A percentile compares a stretch with the other conserved stretches of the same genome.
Conservation (phyloP, 2,888 invertebrate species). For the Formica aserva region DNA sequence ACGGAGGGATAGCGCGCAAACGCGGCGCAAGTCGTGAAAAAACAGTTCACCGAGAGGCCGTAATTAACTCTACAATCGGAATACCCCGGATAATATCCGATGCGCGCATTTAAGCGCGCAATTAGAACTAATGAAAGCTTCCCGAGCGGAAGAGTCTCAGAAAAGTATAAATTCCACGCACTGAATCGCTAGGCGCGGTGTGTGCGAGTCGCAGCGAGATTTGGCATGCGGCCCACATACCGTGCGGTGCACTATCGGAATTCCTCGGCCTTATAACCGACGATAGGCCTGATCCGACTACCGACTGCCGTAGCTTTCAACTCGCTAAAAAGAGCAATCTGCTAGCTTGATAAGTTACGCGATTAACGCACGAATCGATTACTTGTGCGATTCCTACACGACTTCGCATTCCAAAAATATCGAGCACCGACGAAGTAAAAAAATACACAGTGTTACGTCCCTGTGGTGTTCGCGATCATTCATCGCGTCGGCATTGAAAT, state of each 20-base stretch:
- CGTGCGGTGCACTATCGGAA: slow-evolving; percentile 62
- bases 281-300: neutral
- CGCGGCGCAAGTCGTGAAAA: neutral
- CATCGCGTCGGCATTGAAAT: no score
- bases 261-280: slow-evolving; percentile 53
- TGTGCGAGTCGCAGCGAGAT: slow-evolving; percentile 51
- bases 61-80: slow-evolving; percentile 54
- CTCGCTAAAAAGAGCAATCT: neutral
- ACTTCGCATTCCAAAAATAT: neutral
- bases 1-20: slow-evolving; percentile 5
- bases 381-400: neutral
- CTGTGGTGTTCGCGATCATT: no score
- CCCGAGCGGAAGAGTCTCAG: slow-evolving; percentile 9
- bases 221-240: slow-evolving; percentile 70
- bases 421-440: neutral
- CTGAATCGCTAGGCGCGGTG: slow-evolving; percentile 26
- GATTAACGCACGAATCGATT: neutral
- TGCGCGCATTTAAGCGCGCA: slow-evolving; percentile 26
- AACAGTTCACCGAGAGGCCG: neutral
- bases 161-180: slow-evolving; percentile 65
- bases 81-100: slow-evolving; percentile 30
- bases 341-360: neutral
- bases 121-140: slow-evolving; percentile 62
- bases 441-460: neutral
- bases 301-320: slow-evolving; percentile 1